Evolutionary conservation across 2,113 vertebrate species (phyloP).

Genomic region (Alethe diademata): DNA sequence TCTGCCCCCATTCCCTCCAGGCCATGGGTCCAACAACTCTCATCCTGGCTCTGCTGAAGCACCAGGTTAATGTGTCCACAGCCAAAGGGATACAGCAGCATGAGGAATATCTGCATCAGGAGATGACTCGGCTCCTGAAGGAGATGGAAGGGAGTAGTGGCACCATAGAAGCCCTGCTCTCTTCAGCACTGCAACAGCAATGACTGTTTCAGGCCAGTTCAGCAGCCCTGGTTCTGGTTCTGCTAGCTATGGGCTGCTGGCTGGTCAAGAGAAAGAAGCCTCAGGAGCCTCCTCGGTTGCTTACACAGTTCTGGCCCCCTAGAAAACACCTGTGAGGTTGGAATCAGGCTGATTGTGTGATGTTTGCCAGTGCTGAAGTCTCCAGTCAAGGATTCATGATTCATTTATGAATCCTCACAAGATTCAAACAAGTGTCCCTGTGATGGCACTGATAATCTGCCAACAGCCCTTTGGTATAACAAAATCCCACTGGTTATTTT

Average conservation of each 20-base stretch:
- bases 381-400: neutral
- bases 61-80: neutral
- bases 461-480: neutral
- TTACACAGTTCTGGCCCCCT: neutral
- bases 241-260: rapidly evolving
- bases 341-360: neutral
- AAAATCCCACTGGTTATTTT: rapidly evolving
- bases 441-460: no score
- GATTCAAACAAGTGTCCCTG: rapidly evolving
- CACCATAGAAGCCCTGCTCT: neutral
- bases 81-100: neutral
- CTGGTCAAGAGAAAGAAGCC: neutral
- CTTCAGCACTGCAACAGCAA: neutral
- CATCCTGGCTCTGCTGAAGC: neutral
- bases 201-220: neutral
- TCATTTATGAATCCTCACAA: neutral
- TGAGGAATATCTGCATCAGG: neutral
- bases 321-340: neutral
- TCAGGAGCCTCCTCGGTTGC: neutral
- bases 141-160: neutral
- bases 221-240: neutral
- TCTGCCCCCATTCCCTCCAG: neutral
- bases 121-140: neutral
- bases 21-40: neutral
- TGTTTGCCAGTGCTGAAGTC: neutral